Evolutionary conservation across 2,113 vertebrate genomes (phyloP).

Genomic region (Rousettus leschenaultii): DNA sequence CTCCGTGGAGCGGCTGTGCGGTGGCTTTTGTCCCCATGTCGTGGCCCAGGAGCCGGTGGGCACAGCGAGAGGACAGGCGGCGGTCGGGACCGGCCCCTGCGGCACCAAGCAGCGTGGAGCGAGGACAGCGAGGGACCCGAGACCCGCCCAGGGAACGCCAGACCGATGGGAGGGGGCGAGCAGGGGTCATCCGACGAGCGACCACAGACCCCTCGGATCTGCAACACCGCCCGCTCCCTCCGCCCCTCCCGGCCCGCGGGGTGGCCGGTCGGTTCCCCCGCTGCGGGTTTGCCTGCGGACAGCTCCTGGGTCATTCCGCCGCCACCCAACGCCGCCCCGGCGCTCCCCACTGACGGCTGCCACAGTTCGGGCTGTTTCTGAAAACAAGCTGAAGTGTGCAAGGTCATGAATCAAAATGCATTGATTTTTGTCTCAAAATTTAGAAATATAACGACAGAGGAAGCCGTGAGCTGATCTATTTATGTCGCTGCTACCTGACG

Average conservation of each 20-base stretch:
- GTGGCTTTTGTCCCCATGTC: background rate
- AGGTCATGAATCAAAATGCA: background rate
- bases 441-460: background rate
- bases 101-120: background rate
- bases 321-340: fast-evolving
- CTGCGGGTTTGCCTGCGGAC: no score
- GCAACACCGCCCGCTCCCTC: background rate
- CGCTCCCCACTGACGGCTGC: fast-evolving
- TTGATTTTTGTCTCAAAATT: conserved; percentile 1
- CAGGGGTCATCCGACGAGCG: no score
- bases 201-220: background rate
- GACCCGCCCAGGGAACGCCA: no score
- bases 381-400: background rate
- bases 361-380: background rate
- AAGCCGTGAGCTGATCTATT: background rate
- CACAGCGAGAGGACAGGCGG: background rate
- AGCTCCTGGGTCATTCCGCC: fast-evolving
- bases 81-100: fast-evolving
- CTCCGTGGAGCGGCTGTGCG: background rate
- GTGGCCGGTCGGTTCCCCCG: background rate
- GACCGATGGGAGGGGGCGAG: background rate
- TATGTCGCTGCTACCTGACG: background rate
- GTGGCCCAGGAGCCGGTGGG: background rate
- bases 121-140: background rate
- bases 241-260: no score